Base-by-base conservation (phyloP, 2,113 vertebrate species). In the Podarcis muralis region DNA sequence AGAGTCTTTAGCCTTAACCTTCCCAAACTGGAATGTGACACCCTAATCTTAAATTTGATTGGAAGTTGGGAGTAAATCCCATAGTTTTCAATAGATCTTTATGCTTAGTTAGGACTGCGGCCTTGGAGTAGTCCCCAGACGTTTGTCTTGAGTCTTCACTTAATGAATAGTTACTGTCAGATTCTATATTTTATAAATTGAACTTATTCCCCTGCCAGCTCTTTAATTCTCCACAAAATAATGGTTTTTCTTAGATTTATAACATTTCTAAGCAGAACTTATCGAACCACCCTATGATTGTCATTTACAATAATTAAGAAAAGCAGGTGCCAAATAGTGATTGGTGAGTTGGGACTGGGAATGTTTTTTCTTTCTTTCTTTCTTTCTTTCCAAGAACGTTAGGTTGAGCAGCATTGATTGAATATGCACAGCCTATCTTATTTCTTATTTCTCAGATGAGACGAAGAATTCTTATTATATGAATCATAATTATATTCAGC, bases 281-380 rank as follows among this genome's bases (percentile, higher is more conserved):
- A 87, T 87, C 30, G 40, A 71, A 87, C 65, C 57, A 59, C 66
- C 13, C 13, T 18, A 30, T 81, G 77, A 81, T 81, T 87, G 66
- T 87, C 77, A 72, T 87, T 87, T 81, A 87, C 66, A 57, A 87
- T 80, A 87, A 87, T 87, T 87, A 72, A 81, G 79, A 72, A 59
- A 80, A 87, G 66, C 77, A 81, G 77, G 57, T 81, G 66, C 43
- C 86, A 87, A 87, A 81, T 72, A 59, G 32, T 81, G 86, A 87
- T 80, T 71, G 77, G 43, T 81, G 77, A 72, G 86, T 59, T 87
- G 66, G n/a, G 66, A 72, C 43, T 81, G 32, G n/a, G 7, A 48
- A 72, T 68, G 43, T 30, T 81, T 80, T 37, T 11, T 25, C 71
- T 32, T 53, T 53, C 48, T 37, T 11, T 25, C 71, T 32, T 53